A percentile compares a stretch with the other conserved stretches of the same genome.
phyloP scores from a whole-genome alignment of 1,140 invertebrate species.

The Calliphora vicina region DNA sequence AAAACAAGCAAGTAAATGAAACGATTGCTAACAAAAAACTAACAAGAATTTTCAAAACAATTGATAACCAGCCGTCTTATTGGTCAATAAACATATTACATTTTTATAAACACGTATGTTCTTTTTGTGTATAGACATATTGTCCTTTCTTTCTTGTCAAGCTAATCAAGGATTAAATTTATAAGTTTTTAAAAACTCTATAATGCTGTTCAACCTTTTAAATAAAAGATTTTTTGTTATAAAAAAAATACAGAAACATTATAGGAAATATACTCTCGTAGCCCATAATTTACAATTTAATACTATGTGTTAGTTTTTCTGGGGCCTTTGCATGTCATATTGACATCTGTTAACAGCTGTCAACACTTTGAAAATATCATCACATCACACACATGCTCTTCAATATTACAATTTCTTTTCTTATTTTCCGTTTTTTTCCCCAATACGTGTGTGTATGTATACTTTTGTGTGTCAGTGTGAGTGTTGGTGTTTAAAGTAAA shows the following conservation, averaged over 20 bases:
- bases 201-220: background rate
- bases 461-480: background rate
- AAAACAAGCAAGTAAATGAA: background rate
- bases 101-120: background rate
- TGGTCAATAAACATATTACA: background rate
- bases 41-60: background rate
- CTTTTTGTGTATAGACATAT: background rate
- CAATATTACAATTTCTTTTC: background rate
- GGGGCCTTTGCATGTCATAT: conserved; percentile 18
- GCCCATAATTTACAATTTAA: background rate
- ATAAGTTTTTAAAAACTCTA: background rate
- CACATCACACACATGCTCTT: background rate
- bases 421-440: background rate
- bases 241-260: background rate
- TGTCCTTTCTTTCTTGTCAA: background rate
- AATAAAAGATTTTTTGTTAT: background rate
- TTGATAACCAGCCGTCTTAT: background rate
- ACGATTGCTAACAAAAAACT: background rate
- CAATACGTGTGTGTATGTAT: background rate
- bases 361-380: conserved; percentile 25
- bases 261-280: background rate
- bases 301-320: background rate
- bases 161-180: background rate
- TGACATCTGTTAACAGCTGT: conserved; percentile 33
- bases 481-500: background rate